A percentile compares a stretch with the other conserved stretches of the same genome.
Conservation (phyloP, 2,797 vertebrate genomes). For the Anguilla marmorata region DNA sequence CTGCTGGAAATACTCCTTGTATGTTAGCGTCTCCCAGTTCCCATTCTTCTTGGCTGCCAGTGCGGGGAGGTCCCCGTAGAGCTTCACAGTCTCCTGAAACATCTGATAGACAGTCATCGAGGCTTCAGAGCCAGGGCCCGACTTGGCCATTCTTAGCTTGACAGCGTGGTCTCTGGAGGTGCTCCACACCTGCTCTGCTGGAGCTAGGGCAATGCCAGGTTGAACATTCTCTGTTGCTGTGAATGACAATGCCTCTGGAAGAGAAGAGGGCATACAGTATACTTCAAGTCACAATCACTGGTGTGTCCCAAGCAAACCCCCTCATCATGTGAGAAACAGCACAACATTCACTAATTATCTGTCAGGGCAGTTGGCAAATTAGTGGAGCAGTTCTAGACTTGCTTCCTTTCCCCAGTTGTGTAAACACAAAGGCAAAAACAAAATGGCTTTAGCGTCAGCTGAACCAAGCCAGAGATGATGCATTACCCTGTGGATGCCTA, state of each 20-base stretch:
- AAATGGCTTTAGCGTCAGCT: background rate
- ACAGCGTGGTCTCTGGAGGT: conserved; percentile 60
- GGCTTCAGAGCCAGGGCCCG: conserved; percentile 58
- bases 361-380: conserved; percentile 11
- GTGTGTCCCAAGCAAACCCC: background rate
- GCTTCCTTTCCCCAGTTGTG: background rate
- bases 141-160: conserved; percentile 66
- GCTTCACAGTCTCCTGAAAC: conserved; percentile 66
- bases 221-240: background rate
- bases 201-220: conserved; percentile 48
- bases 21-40: conserved; percentile 64
- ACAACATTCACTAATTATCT: background rate
- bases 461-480: background rate
- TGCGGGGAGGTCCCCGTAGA: conserved; percentile 59
- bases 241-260: conserved; percentile 15
- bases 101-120: conserved; percentile 73
- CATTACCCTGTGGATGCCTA: background rate
- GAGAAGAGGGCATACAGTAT: no score
- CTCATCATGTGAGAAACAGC: background rate
- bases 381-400: background rate
- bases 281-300: no score
- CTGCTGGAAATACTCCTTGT: conserved; percentile 68
- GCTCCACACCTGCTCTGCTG: conserved; percentile 66
- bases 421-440: background rate
- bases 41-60: conserved; percentile 61